Evolutionary conservation across 1,140 invertebrate genomes (phyloP).

Genomic region (Trissolcus basalis): DNA sequence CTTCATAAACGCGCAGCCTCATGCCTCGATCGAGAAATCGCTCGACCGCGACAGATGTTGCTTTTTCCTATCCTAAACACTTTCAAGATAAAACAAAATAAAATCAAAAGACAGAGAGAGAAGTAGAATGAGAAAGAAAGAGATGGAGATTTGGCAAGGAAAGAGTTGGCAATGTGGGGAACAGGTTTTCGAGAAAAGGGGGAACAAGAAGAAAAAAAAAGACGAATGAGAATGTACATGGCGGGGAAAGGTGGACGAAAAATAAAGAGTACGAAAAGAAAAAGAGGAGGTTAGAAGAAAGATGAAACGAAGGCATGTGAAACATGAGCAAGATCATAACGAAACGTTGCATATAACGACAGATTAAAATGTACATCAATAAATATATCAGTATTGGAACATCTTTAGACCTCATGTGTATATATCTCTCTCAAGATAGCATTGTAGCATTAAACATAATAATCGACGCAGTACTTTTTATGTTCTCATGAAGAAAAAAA

Average conservation of each 20-base stretch:
- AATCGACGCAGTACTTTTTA: conserved; percentile 42
- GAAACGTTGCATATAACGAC: conserved; percentile 62
- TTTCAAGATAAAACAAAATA: conserved; percentile 58
- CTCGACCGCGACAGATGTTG: conserved; percentile 65
- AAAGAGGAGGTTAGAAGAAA: conserved; percentile 57
- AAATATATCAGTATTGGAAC: conserved; percentile 52
- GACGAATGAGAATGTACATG: neutral
- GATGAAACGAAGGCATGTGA: too few relatives aligned
- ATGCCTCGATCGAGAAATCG: conserved; percentile 69
- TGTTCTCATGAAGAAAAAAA: conserved; percentile 5
- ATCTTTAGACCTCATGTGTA: conserved; percentile 38
- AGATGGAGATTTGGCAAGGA: conserved; percentile 3
- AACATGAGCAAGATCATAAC: conserved; percentile 55
- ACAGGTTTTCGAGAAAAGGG: conserved; percentile 6
- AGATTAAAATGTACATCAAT: conserved; percentile 64
- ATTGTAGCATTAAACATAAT: conserved; percentile 17
- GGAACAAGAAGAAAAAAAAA: conserved; percentile 26
- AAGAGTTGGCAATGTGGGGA: neutral
- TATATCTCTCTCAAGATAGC: conserved; percentile 29
- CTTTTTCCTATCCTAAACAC: conserved; percentile 68
- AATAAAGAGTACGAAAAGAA: conserved; percentile 51
- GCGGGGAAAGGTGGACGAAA: conserved; percentile 48
- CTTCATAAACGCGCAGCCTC: conserved; percentile 52
- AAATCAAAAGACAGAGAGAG: conserved; percentile 45
- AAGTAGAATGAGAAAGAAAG: neutral